These are phyloP conservation scores for Lasius fuliginosus DNA, from an alignment of 2,888 invertebrate genomes.

Conservation along the genomic window DNA sequence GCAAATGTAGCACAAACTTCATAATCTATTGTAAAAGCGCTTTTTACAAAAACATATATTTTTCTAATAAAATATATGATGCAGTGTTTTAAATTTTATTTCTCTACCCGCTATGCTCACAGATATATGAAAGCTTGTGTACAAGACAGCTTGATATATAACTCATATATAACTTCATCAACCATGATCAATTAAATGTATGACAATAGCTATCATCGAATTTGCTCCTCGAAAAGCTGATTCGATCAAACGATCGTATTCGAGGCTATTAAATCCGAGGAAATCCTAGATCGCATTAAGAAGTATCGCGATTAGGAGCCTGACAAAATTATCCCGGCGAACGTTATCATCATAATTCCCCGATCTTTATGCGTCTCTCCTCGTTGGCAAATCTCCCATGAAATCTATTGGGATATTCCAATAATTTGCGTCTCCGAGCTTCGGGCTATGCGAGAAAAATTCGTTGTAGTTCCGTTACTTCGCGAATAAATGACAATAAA, in stretches of 20 bases:
- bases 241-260: neutral
- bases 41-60: conserved; percentile 18
- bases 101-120: neutral
- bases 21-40: conserved; percentile 29
- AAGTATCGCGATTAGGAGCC: conserved; percentile 12
- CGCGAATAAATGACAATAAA: conserved; percentile 53
- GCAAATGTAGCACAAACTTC: conserved; percentile 13
- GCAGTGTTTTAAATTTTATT: conserved; percentile 27
- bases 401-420: conserved; percentile 34
- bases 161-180: conserved; percentile 20
- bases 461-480: conserved; percentile 45
- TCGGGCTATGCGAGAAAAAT: conserved; percentile 29
- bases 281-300: neutral
- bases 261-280: neutral
- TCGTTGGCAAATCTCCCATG: conserved; percentile 7
- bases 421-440: conserved; percentile 39
- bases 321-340: conserved; percentile 14
- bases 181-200: neutral
- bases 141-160: neutral
- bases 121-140: neutral
- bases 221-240: neutral
- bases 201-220: neutral
- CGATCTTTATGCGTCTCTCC: conserved; percentile 34
- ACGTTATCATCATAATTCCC: conserved; percentile 33
- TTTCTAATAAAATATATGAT: conserved; percentile 5